Percentiles rank a stretch among this genome's conserved stretches.
phyloP scores from a whole-genome alignment of 2,113 vertebrate species.

The Aepyceros melampus region DNA sequence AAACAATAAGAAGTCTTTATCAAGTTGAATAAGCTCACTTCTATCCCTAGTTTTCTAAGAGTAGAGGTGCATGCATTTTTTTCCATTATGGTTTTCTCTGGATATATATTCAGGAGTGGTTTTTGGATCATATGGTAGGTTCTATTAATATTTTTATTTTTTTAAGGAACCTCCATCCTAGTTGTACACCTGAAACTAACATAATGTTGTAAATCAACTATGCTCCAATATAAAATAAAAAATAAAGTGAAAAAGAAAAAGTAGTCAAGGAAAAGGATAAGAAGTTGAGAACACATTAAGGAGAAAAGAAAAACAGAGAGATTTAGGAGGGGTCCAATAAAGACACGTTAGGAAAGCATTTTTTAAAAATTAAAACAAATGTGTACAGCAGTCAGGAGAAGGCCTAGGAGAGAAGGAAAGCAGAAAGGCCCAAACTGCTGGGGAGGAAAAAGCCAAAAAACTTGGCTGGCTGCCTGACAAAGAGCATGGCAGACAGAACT shows the following conservation, averaged over 20 bases:
- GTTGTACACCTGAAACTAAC: neutral
- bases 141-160: neutral
- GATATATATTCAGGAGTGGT: neutral
- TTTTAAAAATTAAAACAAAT: constrained; percentile 42
- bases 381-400: constrained; percentile 25
- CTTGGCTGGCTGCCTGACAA: constrained; percentile 51
- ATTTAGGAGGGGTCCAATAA: constrained; percentile 13
- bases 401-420: constrained; percentile 38
- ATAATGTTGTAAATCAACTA: neutral
- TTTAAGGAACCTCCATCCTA: neutral
- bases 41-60: neutral
- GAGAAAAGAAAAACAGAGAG: constrained; percentile 1
- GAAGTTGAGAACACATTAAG: constrained; percentile 29
- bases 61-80: neutral
- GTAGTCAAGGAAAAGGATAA: neutral
- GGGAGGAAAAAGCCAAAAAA: neutral
- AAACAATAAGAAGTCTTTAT: neutral
- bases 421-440: neutral
- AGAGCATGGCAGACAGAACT: constrained; percentile 6
- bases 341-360: constrained; percentile 36
- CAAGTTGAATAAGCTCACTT: neutral
- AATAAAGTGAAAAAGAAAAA: neutral
- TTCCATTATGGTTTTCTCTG: neutral
- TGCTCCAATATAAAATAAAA: neutral
- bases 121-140: neutral